These are phyloP conservation scores for Heteropelma amictum DNA, from an alignment of 2,888 invertebrate genomes.

Conservation along the genomic window DNA sequence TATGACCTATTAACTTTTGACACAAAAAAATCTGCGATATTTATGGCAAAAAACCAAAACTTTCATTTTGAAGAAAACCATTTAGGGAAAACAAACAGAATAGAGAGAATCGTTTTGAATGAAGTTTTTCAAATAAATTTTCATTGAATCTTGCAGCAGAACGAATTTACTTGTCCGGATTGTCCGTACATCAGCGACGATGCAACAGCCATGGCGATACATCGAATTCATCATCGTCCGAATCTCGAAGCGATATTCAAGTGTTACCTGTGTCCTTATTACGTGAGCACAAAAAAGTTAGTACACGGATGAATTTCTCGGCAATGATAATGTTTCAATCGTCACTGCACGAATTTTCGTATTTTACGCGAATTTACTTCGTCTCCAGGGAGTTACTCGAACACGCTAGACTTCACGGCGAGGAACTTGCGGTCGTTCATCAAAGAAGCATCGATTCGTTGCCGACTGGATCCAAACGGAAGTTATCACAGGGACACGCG, in stretches of 20 bases:
- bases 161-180: slow-evolving; percentile 80
- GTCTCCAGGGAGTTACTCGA: slow-evolving; percentile 71
- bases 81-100: background rate
- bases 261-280: slow-evolving; percentile 90
- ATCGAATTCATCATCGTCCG: slow-evolving; percentile 85
- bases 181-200: slow-evolving; percentile 86
- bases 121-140: background rate
- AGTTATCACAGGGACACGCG: slow-evolving; percentile 44
- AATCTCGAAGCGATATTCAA: slow-evolving; percentile 85
- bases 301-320: slow-evolving; percentile 71
- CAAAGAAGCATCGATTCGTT: slow-evolving; percentile 66
- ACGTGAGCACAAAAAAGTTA: slow-evolving; percentile 85
- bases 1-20: background rate
- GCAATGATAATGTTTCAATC: background rate
- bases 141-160: slow-evolving; percentile 52
- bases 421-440: slow-evolving; percentile 74
- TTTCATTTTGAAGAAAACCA: background rate
- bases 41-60: no score
- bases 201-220: slow-evolving; percentile 81
- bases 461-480: slow-evolving; percentile 55
- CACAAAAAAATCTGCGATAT: no score
- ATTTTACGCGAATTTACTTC: slow-evolving; percentile 75
- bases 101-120: background rate
- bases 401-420: slow-evolving; percentile 72
- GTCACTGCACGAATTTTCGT: background rate